These are phyloP conservation scores for Pitta sordida DNA, from an alignment of 2,113 vertebrate genomes.

Conservation along the genomic window DNA sequence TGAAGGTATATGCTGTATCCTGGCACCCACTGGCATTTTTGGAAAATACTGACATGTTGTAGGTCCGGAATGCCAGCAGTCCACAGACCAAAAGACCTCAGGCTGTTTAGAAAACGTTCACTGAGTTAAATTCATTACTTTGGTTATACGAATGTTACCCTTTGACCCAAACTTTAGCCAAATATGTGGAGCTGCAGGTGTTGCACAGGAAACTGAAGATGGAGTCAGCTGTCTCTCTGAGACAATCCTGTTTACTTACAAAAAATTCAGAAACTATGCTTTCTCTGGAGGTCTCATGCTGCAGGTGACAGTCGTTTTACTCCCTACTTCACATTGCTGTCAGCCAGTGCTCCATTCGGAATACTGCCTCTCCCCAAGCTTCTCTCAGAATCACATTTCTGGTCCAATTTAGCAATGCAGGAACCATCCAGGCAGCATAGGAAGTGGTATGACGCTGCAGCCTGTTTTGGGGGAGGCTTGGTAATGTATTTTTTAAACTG, in stretches of 20 bases:
- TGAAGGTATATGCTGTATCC: not conserved
- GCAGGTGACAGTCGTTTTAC: conserved; percentile 44
- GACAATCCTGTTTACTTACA: conserved; percentile 22
- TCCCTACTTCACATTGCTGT: not conserved
- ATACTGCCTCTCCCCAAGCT: not conserved
- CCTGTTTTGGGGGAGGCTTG: not conserved
- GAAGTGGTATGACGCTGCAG: not conserved
- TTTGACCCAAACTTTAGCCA: conserved; percentile 37
- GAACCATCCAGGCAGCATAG: not conserved
- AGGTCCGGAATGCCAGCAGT: not conserved
- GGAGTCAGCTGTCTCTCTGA: conserved; percentile 40
- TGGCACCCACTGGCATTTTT: not conserved
- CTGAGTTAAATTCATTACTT: not conserved
- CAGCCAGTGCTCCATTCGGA: not conserved
- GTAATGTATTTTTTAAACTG: not conserved
- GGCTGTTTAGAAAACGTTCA: not conserved
- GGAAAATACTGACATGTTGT: not conserved
- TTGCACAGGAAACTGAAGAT: conserved; percentile 4
- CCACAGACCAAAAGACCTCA: not conserved
- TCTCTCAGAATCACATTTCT: not conserved
- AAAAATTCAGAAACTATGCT: not conserved
- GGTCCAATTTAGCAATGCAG: not conserved
- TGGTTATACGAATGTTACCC: conserved; percentile 28
- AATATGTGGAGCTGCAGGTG: conserved; percentile 50
- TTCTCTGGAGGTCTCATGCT: conserved; percentile 31